A percentile compares a stretch with the other conserved stretches of the same genome.
Conservation (phyloP, 1,140 invertebrate genomes). For the Coptotermes formosanus region DNA sequence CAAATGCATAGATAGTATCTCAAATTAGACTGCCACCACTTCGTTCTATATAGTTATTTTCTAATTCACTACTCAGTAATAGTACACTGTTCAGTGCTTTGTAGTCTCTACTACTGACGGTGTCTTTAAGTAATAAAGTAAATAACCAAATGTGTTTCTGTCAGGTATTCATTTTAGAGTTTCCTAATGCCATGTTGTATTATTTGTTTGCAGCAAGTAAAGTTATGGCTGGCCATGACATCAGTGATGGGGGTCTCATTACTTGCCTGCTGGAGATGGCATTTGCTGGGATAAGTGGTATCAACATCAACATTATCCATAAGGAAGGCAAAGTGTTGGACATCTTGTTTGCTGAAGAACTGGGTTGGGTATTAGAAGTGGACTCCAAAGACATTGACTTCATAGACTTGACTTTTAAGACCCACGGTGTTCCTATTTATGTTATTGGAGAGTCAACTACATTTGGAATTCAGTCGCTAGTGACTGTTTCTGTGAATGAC, state of each 20-base stretch:
- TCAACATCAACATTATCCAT: slow-evolving; percentile 66
- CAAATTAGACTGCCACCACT: too few species aligned
- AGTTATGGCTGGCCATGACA: slow-evolving; percentile 88
- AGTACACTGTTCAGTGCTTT: too few species aligned
- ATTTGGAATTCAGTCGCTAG: slow-evolving; percentile 65
- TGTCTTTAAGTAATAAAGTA: too few species aligned
- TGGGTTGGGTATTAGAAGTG: slow-evolving; percentile 90
- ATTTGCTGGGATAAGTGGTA: slow-evolving; percentile 84
- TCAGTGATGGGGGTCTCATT: slow-evolving; percentile 94
- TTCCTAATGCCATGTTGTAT: neutral
- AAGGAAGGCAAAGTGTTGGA: slow-evolving; percentile 58
- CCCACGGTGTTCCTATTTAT: slow-evolving; percentile 61
- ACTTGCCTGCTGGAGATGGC: slow-evolving; percentile 93
- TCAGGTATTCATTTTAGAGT: neutral
- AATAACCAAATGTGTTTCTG: too few species aligned
- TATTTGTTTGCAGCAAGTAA: slow-evolving; percentile 56
- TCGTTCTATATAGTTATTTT: too few species aligned
- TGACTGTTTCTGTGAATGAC: slow-evolving; percentile 55
- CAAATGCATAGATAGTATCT: too few species aligned
- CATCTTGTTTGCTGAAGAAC: slow-evolving; percentile 86
- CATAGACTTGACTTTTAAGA: slow-evolving; percentile 62
- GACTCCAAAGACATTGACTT: slow-evolving; percentile 52
- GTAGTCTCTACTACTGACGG: too few species aligned
- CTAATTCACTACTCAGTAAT: too few species aligned
- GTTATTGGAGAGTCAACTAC: slow-evolving; percentile 68